Percentiles rank a stretch among this genome's conserved stretches.
Conservation (phyloP, 2,888 invertebrate species). For the Plemyria rubiginata region DNA sequence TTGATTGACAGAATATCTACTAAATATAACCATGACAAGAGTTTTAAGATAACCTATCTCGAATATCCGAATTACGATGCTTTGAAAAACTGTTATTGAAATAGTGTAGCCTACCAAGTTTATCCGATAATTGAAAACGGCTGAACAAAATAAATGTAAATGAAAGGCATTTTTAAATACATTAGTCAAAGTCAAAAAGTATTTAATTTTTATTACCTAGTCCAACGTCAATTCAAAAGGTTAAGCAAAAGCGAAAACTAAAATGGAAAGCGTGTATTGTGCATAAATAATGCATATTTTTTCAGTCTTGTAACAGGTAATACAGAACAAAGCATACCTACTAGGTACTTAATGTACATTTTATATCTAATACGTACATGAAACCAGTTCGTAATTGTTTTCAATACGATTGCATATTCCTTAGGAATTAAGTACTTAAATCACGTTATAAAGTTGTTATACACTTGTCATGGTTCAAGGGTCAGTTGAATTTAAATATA, state of each 20-base stretch:
- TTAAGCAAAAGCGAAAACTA: not conserved
- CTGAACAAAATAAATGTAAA: no score
- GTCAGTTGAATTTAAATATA: slow-evolving; percentile 2
- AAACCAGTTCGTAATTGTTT: slow-evolving; percentile 7
- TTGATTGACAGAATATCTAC: no score
- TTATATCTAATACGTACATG: slow-evolving; percentile 5
- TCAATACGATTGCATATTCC: not conserved
- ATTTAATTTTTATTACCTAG: not conserved
- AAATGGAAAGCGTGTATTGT: not conserved
- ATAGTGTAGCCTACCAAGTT: not conserved
- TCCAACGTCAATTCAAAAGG: not conserved
- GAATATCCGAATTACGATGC: not conserved
- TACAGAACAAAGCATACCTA: not conserved
- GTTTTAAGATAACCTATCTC: not conserved
- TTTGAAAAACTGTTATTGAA: not conserved
- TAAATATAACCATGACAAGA: slow-evolving; percentile 1
- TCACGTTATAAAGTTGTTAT: slow-evolving; percentile 1
- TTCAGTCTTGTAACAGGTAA: not conserved
- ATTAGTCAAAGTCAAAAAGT: not conserved
- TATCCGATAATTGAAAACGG: no score
- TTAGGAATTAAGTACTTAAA: slow-evolving; percentile 6
- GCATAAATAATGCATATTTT: not conserved
- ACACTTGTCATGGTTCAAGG: slow-evolving; percentile 20
- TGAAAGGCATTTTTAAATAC: not conserved
- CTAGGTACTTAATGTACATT: not conserved